A percentile compares a stretch with the other conserved stretches of the same genome.
These are phyloP conservation scores for Palaemon carinicauda DNA, from an alignment of 1,140 invertebrate species.

Conservation along the genomic window DNA sequence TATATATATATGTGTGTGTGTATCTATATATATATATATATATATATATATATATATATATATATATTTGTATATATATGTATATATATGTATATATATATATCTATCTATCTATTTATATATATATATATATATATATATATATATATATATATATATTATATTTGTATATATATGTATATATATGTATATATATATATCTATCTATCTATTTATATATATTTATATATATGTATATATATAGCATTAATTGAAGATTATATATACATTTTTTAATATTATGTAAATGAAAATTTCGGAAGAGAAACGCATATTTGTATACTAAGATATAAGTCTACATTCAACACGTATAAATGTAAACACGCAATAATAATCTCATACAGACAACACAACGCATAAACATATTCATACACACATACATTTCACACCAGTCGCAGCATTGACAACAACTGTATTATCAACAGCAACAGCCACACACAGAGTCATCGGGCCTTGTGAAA, in stretches of 20 bases:
- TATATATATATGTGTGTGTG: background rate
- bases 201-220: background rate
- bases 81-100: background rate
- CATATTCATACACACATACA: background rate
- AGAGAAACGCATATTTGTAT: too few relatives aligned
- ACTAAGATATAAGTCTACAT: too few relatives aligned
- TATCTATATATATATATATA: background rate
- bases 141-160: background rate
- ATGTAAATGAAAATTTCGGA: too few relatives aligned
- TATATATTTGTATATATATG: background rate
- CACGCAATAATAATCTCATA: too few relatives aligned
- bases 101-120: background rate
- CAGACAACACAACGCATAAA: background rate
- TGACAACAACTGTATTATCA: too few relatives aligned
- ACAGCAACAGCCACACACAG: too few relatives aligned
- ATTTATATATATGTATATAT: background rate
- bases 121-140: background rate
- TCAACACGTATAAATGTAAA: too few relatives aligned
- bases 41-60: background rate
- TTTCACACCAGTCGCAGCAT: too few relatives aligned
- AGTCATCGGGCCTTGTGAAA: too few relatives aligned
- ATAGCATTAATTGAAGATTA: background rate
- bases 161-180: background rate
- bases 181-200: background rate
- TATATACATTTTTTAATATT: background rate